Evolutionary conservation across 2,797 vertebrate genomes (phyloP), one percentile per base, ranked within the genome.

Genomic region (Mionectes olivaceus): DNA sequence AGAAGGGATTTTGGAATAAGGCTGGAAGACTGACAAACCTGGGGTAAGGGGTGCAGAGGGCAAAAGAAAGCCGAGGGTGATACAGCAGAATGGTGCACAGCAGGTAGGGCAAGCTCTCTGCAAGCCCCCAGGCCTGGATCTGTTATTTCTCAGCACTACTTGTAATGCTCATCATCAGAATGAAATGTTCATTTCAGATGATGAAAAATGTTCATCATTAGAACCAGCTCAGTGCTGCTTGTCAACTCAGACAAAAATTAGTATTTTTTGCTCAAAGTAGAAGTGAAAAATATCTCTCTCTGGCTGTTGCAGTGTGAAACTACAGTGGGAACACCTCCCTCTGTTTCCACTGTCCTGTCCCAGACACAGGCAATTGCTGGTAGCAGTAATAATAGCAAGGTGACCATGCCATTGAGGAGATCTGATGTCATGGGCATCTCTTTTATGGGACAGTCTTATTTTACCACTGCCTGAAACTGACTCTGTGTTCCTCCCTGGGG

Each of bases 11-110:
- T 52, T 69, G 61, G 11, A 59, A 7, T 55, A 44, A 78, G 46
- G 28, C 46, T 71, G 35, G 37, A 80, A 86, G 32, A 64, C 52
- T 69, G 7, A 47, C 6, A 44, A 3, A 46, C 19, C 33, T 59
- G 28, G 9, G 5, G 4, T 30, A 33, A 60, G 73, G 10, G 23
- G 37, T 76, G n/a, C 30, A 59, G 19, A 16, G 23, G 5, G 3
- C 32, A 64, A 60, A 43, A 21, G 63, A 53, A 76, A 80, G 11
- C 25, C 33, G 39, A 52, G 21, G 16, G 27, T 64, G 37, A 33
- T 49, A 16, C 0, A 9, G 32, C 13, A 60, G 63, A 59, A 50
- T 2, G 17, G 18, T 70, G 37, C 2, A 0, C 32, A 11, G 4
- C 21, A 37, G 83, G 4, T 27, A 52, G 27, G 25, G 24, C 53